Evolutionary conservation across 2,113 vertebrate species (phyloP), one percentile per base, ranked within the genome.

Genomic region (Anser cygnoides): DNA sequence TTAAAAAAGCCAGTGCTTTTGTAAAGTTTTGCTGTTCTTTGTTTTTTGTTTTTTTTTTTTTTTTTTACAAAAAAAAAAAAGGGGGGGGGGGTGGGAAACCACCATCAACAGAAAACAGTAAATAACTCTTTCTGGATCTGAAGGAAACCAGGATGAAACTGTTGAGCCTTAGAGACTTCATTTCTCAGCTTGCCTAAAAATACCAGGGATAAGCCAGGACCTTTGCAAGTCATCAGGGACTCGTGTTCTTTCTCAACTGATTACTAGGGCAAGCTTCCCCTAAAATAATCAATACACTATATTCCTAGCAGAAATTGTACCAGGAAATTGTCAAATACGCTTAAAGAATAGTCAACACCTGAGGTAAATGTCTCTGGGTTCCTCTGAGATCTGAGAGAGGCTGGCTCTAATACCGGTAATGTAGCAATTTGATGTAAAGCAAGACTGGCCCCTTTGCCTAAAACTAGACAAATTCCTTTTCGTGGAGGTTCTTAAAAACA

Each of bases 151-250:
- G 44, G 68, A 91, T n/a, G 55, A 87, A 92, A 87, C 11, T 66
- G 37, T 16, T 58, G 33, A 73, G 26, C 68, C 31, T 70, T 35
- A 72, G 79, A 84, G 46, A 87, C 72, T 46, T 91, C 84, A 57
- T 72, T 37, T 16, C 89, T 83, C 50, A 73, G 41, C 9, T 86
- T 94, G 73, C 67, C 67, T 80, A 55, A 93, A 93, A 93, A 89
- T 62, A 77, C 5, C 37, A 80, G 37, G 37, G 37, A 61, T 62
- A 77, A 93, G 4, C 23, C 76, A 80, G 72, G 80, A 80, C 68
- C 73, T 93, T 93, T 93, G 18, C 23, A 74, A 93, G 50, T 62
- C 76, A 81, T 52, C 28, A 72, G 62, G 21, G 70, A 91, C 81
- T 78, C 1, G 1, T 67, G 84, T 84, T 87, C 19, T 67, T 92